Percentiles rank a stretch among this genome's conserved stretches.
Evolutionary conservation across 2,888 invertebrate species (phyloP).

Genomic region (Callosobruchus maculatus): DNA sequence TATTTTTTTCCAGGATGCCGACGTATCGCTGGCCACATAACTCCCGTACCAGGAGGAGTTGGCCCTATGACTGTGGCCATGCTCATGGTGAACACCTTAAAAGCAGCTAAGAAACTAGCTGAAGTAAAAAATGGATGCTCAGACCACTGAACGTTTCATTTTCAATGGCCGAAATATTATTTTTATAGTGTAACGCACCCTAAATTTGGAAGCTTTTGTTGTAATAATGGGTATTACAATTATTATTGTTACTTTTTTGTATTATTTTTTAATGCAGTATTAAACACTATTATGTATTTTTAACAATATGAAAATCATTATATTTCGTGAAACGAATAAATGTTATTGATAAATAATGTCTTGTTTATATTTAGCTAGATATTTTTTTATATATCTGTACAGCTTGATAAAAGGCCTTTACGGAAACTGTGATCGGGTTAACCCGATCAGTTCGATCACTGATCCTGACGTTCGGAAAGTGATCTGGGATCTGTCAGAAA

Average conservation of each 20-base stretch:
- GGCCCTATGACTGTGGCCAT: constrained; percentile 94
- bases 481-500: too few species aligned
- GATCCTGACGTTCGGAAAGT: too few species aligned
- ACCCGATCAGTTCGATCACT: too few species aligned
- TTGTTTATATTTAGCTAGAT: too few species aligned
- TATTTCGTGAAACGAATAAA: neutral
- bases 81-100: constrained; percentile 86
- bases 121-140: neutral
- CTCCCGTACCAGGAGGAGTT: constrained; percentile 90
- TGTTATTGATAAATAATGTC: too few species aligned
- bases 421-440: too few species aligned
- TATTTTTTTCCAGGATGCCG: constrained; percentile 57
- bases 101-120: constrained; percentile 55
- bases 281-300: neutral
- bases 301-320: neutral
- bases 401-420: too few species aligned
- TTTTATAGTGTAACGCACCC: neutral
- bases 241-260: too few species aligned
- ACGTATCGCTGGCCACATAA: constrained; percentile 78
- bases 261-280: neutral
- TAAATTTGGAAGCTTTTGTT: neutral
- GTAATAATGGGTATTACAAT: neutral
- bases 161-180: neutral
- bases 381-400: too few species aligned
- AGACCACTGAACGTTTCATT: neutral